Evolutionary conservation across 2,888 invertebrate species (phyloP).

Genomic region (Charanyca ferruginea): DNA sequence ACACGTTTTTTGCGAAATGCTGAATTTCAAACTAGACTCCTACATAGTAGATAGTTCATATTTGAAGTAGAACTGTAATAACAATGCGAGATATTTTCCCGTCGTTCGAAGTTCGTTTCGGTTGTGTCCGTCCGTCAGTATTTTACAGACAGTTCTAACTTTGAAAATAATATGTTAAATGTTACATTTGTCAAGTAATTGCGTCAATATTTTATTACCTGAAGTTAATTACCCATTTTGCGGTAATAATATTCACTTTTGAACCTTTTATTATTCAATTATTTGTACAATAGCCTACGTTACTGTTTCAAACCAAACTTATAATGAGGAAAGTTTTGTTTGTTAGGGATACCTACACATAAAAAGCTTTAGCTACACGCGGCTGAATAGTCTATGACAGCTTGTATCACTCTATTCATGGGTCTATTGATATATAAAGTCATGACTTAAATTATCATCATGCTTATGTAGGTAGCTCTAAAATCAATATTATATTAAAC

Average conservation of each 20-base stretch:
- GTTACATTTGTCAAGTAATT: conserved; percentile 16
- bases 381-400: conserved; percentile 27
- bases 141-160: not conserved
- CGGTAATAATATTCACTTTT: conserved; percentile 39
- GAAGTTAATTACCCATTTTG: conserved; percentile 40
- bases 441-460: too few relatives aligned
- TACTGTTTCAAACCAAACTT: conserved; percentile 37
- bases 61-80: too few relatives aligned
- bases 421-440: not conserved
- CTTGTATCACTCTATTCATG: conserved; percentile 18
- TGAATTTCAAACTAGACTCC: not conserved
- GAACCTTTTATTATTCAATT: conserved; percentile 47
- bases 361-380: conserved; percentile 29
- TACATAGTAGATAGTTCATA: not conserved
- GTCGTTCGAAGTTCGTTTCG: not conserved
- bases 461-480: not conserved
- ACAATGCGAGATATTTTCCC: not conserved
- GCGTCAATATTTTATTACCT: conserved; percentile 36
- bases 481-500: not conserved
- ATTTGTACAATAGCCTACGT: conserved; percentile 38
- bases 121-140: not conserved
- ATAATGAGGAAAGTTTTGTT: conserved; percentile 54
- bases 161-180: conserved; percentile 27
- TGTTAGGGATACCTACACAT: conserved; percentile 37
- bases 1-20: not conserved